Percentiles rank a stretch among this genome's conserved stretches.
Evolutionary conservation across 2,888 invertebrate species (phyloP).

Genomic region (Tenthredo notha): DNA sequence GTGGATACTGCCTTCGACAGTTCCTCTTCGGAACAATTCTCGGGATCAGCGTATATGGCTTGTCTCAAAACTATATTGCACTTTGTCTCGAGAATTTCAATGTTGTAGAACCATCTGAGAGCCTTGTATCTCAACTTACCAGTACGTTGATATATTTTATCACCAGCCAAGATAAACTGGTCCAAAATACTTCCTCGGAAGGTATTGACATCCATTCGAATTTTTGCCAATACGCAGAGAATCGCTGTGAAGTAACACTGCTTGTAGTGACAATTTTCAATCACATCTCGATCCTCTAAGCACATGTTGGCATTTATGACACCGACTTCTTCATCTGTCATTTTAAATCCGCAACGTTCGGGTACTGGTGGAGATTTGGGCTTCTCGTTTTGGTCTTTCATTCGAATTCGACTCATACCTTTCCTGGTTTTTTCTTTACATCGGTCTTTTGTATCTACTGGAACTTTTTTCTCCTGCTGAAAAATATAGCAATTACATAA

Average conservation of each 20-base stretch:
- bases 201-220: constrained; percentile 61
- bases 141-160: constrained; percentile 66
- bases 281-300: constrained; percentile 61
- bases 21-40: constrained; percentile 63
- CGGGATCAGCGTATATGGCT: constrained; percentile 67
- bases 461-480: constrained; percentile 14
- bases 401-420: constrained; percentile 44
- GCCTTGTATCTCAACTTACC: constrained; percentile 68
- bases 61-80: constrained; percentile 71
- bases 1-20: constrained; percentile 59
- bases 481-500: neutral
- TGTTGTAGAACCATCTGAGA: constrained; percentile 66
- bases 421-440: constrained; percentile 29
- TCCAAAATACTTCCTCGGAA: constrained; percentile 67
- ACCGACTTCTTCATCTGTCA: constrained; percentile 63
- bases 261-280: constrained; percentile 67
- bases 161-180: constrained; percentile 65
- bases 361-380: constrained; percentile 22
- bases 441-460: constrained; percentile 20
- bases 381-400: constrained; percentile 53
- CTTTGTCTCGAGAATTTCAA: constrained; percentile 66
- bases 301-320: constrained; percentile 66
- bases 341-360: constrained; percentile 64
- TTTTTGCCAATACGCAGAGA: constrained; percentile 71
- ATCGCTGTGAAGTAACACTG: constrained; percentile 71